Evolutionary conservation across 2,888 invertebrate species (phyloP).

Genomic region (Incurvaria masculella): DNA sequence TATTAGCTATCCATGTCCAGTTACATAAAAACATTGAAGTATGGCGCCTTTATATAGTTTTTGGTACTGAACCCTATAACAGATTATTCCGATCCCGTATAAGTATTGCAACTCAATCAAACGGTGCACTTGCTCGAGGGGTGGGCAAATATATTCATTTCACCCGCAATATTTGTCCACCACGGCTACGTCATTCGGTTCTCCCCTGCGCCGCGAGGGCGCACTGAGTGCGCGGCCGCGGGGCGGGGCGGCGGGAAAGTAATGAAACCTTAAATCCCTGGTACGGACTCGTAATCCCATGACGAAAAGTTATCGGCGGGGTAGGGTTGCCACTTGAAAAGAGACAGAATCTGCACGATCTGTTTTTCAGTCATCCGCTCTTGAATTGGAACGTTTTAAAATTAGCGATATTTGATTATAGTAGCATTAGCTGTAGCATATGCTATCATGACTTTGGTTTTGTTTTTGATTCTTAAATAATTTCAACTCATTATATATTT

Average conservation of each 20-base stretch:
- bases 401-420: too few relatives aligned
- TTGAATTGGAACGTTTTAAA: too few relatives aligned
- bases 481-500: too few relatives aligned
- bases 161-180: conserved; percentile 57
- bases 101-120: conserved; percentile 41
- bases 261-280: conserved; percentile 58
- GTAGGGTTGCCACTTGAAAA: conserved; percentile 45
- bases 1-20: too few relatives aligned
- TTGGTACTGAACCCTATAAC: too few relatives aligned
- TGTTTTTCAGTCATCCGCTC: too few relatives aligned
- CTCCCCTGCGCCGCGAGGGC: conserved; percentile 32
- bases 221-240: not conserved
- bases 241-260: conserved; percentile 25
- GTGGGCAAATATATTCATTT: conserved; percentile 50
- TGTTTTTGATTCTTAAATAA: too few relatives aligned
- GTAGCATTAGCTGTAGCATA: too few relatives aligned
- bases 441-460: too few relatives aligned
- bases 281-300: conserved; percentile 53
- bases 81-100: conserved; percentile 29
- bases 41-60: too few relatives aligned
- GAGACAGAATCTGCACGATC: too few relatives aligned
- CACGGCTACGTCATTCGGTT: conserved; percentile 52
- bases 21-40: too few relatives aligned
- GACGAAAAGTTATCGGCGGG: conserved; percentile 37
- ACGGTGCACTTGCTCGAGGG: conserved; percentile 34